Base-by-base conservation (phyloP, 2,797 vertebrate genomes). In the Triplophysa bombifrons region DNA sequence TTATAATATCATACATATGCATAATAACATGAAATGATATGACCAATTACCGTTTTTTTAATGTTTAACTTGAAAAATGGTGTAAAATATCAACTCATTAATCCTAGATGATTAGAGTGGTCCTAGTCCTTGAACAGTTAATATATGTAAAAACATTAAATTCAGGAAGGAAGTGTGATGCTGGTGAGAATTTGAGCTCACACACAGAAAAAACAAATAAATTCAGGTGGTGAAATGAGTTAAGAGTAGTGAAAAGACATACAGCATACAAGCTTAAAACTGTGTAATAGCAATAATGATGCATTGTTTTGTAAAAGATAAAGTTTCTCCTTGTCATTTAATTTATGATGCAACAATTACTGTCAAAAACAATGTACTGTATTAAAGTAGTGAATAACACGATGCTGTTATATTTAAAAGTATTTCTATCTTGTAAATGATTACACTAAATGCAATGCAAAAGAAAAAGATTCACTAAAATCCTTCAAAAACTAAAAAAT, bases 101-200 rank as follows among this genome's bases (percentile, higher is more conserved):
- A 44, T 58, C 55, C 19, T 44, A 66, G 30, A 27, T 20, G 20
- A 19, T 27, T 5, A 56, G 34, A 56, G 64, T 48, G 50, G 5
- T 34, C 50, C 16, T 19, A 50, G 46, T 34, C 9, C 20, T 58
- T 16, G 53, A 34, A 30, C 41, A 50, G 75, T 50, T n/a, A 20
- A 58, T 34, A 69, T 34, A 69, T 69, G 2, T 50, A 38, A 38
- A 48, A 69, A 13, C 25, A 22, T 69, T 22, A 2, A 38, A 17
- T 61, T 61, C 9, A 61, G 65, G 55, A 69, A 69, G 75, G 75
- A 61, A 77, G 66, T 61, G 44, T 60, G 9, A 50, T 61, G 9
- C 25, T 69, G 55, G 19, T 69, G 75, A 68, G 53, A 58, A 48
- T 20, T 68, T 30, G 7, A 68, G 53, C 20, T 17, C 64, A 48